These are phyloP conservation scores for Condylura cristata DNA, from an alignment of 2,113 vertebrate species.

Conservation along the genomic window DNA sequence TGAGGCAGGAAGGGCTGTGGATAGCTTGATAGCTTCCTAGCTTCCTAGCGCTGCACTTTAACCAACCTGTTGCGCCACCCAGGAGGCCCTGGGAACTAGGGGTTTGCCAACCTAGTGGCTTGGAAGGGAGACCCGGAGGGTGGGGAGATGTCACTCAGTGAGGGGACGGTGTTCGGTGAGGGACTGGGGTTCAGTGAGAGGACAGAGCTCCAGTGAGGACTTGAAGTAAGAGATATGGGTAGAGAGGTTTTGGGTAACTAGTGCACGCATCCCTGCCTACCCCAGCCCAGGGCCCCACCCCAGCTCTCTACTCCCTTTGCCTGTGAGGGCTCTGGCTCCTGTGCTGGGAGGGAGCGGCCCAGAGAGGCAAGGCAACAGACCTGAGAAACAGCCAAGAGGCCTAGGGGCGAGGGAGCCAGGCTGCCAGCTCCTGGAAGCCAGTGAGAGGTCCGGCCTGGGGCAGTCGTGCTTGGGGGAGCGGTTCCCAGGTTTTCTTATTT, in stretches of 20 bases:
- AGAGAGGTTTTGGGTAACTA: not conserved
- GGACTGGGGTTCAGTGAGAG: no score
- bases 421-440: not conserved
- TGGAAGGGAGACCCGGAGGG: not conserved
- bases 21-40: no score
- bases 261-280: not conserved
- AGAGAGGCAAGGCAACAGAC: not conserved
- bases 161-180: not conserved
- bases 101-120: not conserved
- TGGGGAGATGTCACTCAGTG: not conserved
- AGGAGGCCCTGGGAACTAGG: not conserved
- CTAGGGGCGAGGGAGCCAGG: not conserved
- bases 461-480: not conserved
- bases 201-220: not conserved
- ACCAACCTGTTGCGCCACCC: no score
- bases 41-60: no score
- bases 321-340: not conserved
- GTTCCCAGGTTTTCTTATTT: slow-evolving; percentile 1
- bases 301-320: not conserved
- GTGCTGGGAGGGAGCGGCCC: not conserved
- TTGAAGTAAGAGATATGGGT: not conserved
- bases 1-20: no score
- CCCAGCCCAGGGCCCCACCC: no score
- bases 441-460: not conserved
- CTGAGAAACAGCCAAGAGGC: not conserved